These are phyloP conservation scores for Parthenolecanium corni DNA, from an alignment of 2,888 invertebrate genomes.

Conservation along the genomic window DNA sequence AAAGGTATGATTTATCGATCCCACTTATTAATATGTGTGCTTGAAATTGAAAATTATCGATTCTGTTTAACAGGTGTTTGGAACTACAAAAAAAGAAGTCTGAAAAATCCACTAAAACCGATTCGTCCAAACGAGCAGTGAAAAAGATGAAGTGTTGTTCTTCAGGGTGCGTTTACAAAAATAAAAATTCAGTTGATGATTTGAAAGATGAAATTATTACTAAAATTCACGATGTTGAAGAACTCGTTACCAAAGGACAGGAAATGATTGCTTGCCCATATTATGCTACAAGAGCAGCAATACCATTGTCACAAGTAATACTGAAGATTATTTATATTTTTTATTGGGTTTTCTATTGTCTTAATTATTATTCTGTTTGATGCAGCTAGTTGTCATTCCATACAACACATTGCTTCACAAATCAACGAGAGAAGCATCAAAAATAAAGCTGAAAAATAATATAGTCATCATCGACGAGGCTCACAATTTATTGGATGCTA, in stretches of 20 bases:
- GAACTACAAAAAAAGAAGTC: conserved; percentile 62
- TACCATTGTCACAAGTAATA: conserved; percentile 62
- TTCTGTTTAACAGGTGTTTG: conserved; percentile 48
- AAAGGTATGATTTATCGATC: conserved; percentile 47
- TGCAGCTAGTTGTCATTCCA: conserved; percentile 55
- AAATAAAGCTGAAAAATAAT: conserved; percentile 58
- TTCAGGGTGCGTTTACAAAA: conserved; percentile 57
- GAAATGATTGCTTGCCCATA: conserved; percentile 78
- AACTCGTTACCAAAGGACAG: conserved; percentile 58
- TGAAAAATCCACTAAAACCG: conserved; percentile 45
- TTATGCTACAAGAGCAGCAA: conserved; percentile 73
- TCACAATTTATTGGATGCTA: conserved; percentile 84
- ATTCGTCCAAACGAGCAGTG: conserved; percentile 47
- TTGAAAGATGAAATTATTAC: conserved; percentile 53
- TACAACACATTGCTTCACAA: conserved; percentile 71
- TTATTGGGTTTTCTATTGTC: background rate
- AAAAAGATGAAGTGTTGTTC: conserved; percentile 48
- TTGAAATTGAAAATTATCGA: conserved; percentile 3
- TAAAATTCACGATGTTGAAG: conserved; percentile 77
- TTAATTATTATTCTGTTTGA: conserved; percentile 4
- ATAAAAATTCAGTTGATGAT: conserved; percentile 49
- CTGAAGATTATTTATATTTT: background rate
- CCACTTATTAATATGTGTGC: background rate
- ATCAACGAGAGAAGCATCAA: conserved; percentile 59
- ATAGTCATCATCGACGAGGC: conserved; percentile 90